Percentiles rank a stretch among this genome's conserved stretches.
phyloP scores from a whole-genome alignment of 1,140 invertebrate species.

The Trinorchestia longiramus region DNA sequence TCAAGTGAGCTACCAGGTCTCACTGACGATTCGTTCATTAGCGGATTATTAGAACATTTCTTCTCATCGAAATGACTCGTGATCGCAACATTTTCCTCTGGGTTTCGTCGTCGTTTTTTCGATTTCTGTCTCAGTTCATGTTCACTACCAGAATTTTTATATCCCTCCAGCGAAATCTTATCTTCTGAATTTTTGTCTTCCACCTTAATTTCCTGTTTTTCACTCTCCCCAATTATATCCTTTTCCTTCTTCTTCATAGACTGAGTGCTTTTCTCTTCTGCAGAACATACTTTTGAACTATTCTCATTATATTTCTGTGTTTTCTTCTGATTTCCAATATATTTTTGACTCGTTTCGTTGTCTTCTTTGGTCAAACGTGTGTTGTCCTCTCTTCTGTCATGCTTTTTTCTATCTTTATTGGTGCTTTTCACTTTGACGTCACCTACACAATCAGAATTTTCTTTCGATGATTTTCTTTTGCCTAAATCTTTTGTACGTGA shows the following conservation, averaged over 20 bases:
- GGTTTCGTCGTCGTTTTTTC: background rate
- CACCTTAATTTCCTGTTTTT: background rate
- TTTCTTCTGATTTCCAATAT: background rate
- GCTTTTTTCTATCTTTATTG: background rate
- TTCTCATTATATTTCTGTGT: background rate
- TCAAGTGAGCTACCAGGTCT: background rate
- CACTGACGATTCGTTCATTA: background rate
- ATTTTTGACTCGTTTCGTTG: background rate
- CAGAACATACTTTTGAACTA: background rate
- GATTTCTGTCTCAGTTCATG: background rate
- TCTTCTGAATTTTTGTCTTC: background rate
- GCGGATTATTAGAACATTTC: background rate
- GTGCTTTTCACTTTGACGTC: background rate
- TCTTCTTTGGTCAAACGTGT: background rate
- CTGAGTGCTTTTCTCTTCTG: background rate
- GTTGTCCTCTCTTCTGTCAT: background rate
- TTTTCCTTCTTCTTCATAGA: background rate
- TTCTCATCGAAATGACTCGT: background rate
- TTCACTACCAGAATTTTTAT: background rate
- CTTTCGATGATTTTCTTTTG: background rate
- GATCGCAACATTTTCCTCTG: background rate
- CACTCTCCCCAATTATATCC: background rate
- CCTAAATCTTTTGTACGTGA: background rate
- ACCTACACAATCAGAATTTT: background rate
- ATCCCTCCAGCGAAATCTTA: background rate